A percentile compares a stretch with the other conserved stretches of the same genome.
Evolutionary conservation across 2,888 invertebrate genomes (phyloP).

Genomic region (Pseudococcus longispinus): DNA sequence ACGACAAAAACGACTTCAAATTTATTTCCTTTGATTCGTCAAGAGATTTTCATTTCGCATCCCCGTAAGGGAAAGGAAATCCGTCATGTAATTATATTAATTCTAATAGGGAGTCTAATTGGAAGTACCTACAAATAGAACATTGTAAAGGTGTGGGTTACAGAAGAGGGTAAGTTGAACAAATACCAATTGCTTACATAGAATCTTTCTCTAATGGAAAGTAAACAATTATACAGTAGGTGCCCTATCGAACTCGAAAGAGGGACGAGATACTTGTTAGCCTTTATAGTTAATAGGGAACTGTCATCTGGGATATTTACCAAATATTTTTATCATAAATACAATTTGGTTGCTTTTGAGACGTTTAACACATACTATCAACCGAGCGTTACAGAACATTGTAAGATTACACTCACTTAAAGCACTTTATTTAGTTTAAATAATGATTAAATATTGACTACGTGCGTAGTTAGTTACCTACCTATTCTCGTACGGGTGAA

Average conservation of each 20-base stretch:
- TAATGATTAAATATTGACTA: neutral
- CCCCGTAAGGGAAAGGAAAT: slow-evolving; percentile 43
- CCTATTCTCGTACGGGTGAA: no score
- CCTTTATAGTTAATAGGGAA: slow-evolving; percentile 55
- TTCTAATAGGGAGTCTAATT: slow-evolving; percentile 55
- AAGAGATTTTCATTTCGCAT: slow-evolving; percentile 40
- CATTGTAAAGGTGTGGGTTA: slow-evolving; percentile 49
- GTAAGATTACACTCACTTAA: neutral
- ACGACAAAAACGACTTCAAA: slow-evolving; percentile 25
- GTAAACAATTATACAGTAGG: slow-evolving; percentile 55
- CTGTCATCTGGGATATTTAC: slow-evolving; percentile 49
- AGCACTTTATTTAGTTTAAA: neutral
- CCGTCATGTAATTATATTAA: slow-evolving; percentile 53
- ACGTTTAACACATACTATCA: slow-evolving; percentile 14
- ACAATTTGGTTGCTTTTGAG: slow-evolving; percentile 33
- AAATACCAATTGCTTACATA: slow-evolving; percentile 55
- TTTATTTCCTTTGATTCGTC: slow-evolving; percentile 39
- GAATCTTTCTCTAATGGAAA: slow-evolving; percentile 56
- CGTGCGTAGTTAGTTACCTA: neutral
- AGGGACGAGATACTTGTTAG: slow-evolving; percentile 48
- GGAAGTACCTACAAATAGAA: slow-evolving; percentile 55
- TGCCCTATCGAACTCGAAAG: slow-evolving; percentile 44
- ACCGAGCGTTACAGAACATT: neutral
- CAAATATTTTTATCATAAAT: slow-evolving; percentile 42
- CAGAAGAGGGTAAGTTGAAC: slow-evolving; percentile 48